Percentiles rank a stretch among this genome's conserved stretches.
These are phyloP conservation scores for Yponomeuta malinellus DNA, from an alignment of 2,888 invertebrate genomes.

Conservation along the genomic window DNA sequence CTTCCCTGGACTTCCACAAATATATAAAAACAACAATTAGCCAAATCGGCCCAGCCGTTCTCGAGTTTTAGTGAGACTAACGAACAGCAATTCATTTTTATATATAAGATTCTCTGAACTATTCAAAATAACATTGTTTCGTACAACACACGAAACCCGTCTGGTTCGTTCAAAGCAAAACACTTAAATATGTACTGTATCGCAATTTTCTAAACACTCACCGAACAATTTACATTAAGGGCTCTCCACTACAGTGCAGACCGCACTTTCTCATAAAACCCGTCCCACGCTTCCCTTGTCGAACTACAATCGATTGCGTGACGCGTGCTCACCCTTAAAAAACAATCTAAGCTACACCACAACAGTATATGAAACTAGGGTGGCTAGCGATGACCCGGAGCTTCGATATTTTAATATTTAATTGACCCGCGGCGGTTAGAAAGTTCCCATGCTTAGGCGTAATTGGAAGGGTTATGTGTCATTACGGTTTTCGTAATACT, in stretches of 20 bases:
- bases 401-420: constrained; percentile 14
- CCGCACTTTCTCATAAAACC: constrained; percentile 12
- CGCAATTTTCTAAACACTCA: neutral
- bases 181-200: neutral
- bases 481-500: neutral
- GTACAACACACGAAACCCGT: too few species aligned
- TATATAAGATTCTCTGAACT: too few species aligned
- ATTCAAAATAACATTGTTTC: too few species aligned
- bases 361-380: neutral
- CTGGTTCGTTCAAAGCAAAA: constrained; percentile 11
- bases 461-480: constrained; percentile 5
- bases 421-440: constrained; percentile 2
- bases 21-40: too few species aligned
- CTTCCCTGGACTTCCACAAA: too few species aligned
- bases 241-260: constrained; percentile 5
- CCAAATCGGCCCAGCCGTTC: too few species aligned
- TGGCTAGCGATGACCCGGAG: neutral
- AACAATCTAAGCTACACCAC: constrained; percentile 64
- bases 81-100: too few species aligned
- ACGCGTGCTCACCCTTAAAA: constrained; percentile 55
- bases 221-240: constrained; percentile 11
- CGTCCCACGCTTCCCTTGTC: constrained; percentile 20
- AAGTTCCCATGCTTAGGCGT: constrained; percentile 8
- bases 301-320: constrained; percentile 16
- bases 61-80: too few species aligned